Percentiles rank a stretch among this genome's conserved stretches.
Conservation (phyloP, 2,888 invertebrate species). For the Vandiemenella viatica region DNA sequence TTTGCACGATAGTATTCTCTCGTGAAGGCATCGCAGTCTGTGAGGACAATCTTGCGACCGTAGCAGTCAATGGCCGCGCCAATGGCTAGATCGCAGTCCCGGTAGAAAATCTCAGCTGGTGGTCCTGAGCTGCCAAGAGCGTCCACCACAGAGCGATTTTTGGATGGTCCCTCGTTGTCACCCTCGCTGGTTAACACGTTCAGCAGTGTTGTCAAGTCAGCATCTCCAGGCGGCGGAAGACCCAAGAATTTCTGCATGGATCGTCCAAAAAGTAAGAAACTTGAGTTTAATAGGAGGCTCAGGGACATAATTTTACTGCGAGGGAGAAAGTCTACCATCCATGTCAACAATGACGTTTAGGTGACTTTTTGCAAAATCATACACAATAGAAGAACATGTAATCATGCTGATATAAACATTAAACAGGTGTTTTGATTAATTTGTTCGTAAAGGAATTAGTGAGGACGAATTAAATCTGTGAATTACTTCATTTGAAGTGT, state of each 20-base stretch:
- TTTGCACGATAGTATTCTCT: conserved; percentile 66
- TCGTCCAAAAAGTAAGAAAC: too few relatives aligned
- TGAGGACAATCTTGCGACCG: conserved; percentile 64
- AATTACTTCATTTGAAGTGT: too few relatives aligned
- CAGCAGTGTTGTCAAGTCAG: conserved; percentile 33
- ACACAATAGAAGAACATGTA: too few relatives aligned
- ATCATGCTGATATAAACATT: too few relatives aligned
- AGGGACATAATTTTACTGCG: too few relatives aligned
- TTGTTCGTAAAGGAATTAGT: too few relatives aligned
- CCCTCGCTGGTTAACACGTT: conserved; percentile 45
- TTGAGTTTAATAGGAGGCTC: too few relatives aligned
- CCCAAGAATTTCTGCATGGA: conserved; percentile 24
- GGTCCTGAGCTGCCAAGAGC: conserved; percentile 38
- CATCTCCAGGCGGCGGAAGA: conserved; percentile 33
- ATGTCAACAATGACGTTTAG: too few relatives aligned
- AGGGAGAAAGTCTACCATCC: too few relatives aligned
- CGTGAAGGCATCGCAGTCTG: conserved; percentile 74
- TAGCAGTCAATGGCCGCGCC: conserved; percentile 68
- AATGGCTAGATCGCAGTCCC: conserved; percentile 63
- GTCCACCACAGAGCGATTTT: conserved; percentile 40
- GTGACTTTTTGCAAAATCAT: too few relatives aligned
- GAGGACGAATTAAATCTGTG: too few relatives aligned
- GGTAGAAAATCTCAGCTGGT: conserved; percentile 20
- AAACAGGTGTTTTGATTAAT: too few relatives aligned
- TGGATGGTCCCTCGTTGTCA: conserved; percentile 20